phyloP scores from a whole-genome alignment of 1,140 invertebrate species.

The Brachionus plicatilis region DNA sequence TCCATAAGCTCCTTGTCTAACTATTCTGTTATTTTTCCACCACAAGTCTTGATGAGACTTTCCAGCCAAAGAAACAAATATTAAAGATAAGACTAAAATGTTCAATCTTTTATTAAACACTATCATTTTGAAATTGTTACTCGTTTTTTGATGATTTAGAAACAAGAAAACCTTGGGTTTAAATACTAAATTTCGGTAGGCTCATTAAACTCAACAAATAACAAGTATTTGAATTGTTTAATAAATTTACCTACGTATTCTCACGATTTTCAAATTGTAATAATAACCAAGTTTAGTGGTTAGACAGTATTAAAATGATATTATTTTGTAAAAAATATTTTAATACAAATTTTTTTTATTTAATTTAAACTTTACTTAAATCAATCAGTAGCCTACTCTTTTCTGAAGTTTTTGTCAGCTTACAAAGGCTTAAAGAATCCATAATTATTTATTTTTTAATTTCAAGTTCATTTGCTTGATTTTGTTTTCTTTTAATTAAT shows the following conservation, averaged over 20 bases:
- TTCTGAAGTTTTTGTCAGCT: neutral
- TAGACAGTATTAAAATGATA: neutral
- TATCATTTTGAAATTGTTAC: neutral
- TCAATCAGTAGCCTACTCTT: neutral
- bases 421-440: too few species aligned
- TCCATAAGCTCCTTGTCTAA: neutral
- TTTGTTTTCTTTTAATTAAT: too few species aligned
- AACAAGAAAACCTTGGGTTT: neutral
- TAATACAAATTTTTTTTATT: neutral
- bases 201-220: neutral
- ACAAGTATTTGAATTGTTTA: slow-evolving; percentile 18
- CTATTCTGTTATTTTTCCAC: slow-evolving; percentile 14
- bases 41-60: neutral
- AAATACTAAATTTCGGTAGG: neutral
- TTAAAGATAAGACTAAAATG: neutral
- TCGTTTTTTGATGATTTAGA: neutral
- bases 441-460: too few species aligned
- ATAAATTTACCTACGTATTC: slow-evolving; percentile 21
- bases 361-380: neutral
- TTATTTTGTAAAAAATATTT: neutral
- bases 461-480: too few species aligned
- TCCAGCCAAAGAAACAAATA: neutral
- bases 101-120: neutral
- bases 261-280: neutral
- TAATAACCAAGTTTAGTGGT: neutral